Conservation (phyloP, 2,888 invertebrate species). For the Parthenolecanium corni region DNA sequence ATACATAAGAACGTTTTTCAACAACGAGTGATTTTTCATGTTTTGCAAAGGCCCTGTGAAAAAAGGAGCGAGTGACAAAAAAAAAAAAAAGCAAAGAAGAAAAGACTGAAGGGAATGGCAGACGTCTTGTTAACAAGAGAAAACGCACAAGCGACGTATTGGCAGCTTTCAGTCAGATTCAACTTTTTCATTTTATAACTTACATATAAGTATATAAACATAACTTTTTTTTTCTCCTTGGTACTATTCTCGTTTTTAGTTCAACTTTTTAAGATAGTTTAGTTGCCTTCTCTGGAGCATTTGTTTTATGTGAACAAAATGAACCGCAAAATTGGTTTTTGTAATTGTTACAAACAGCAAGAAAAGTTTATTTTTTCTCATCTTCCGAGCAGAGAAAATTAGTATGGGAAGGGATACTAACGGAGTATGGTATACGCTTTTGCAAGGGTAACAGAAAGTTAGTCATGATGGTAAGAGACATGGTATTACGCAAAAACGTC, state of each 20-base stretch:
- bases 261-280: no score
- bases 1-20: slow-evolving; percentile 20
- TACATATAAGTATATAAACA: no score
- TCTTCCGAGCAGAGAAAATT: no score
- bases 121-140: slow-evolving; percentile 23
- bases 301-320: not conserved
- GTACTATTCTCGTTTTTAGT: no score
- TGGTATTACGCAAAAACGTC: no score
- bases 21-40: slow-evolving; percentile 24
- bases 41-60: slow-evolving; percentile 22
- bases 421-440: no score
- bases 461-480: no score
- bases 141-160: slow-evolving; percentile 14
- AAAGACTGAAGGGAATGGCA: not conserved
- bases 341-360: not conserved
- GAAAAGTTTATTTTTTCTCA: not conserved
- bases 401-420: no score
- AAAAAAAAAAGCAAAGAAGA: no score
- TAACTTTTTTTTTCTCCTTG: no score
- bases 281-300: not conserved
- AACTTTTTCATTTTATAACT: not conserved
- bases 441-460: no score
- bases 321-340: slow-evolving; percentile 20
- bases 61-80: not conserved
- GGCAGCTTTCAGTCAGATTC: slow-evolving; percentile 25